Evolutionary conservation across 1,140 invertebrate genomes (phyloP), one percentile per base, ranked within the genome.

Genomic region (Leptinotarsa defecta): DNA sequence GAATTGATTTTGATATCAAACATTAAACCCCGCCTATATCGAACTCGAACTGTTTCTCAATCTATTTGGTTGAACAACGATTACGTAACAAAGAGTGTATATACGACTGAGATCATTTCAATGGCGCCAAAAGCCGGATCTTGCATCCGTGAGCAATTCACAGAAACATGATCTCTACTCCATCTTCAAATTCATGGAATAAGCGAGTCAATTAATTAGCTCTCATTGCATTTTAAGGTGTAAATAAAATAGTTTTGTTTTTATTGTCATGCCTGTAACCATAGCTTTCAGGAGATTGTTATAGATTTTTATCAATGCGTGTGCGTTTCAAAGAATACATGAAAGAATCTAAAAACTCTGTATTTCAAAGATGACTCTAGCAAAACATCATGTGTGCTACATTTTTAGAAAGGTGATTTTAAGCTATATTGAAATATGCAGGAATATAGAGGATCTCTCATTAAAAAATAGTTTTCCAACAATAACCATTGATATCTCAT

Each of bases 111-210:
- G 34, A 52, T 70, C 68, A 70, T 70, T 49, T 52, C 2, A n/a
- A 4, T 52, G 68, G 68, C 68, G 68, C 68, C 68, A 70, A n/a
- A 13, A 70, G 68, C 68, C 68, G 68, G 68, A 70, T 70, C 48
- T 52, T 20, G 48, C 19, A 67, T 15, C 24, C 15, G 5, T 57
- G 15, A 57, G 15, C 4, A 57, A 15, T 15, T 57, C n/a, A 57
- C n/a, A 43, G 52, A 15, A 57, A 57, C 52, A 15, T 19, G 52
- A 57, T 57, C 52, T 19, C 6, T 57, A 57, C 52, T 57, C 52
- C 52, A 57, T 57, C 13, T 19, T 57, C 52, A 19, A 57, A 57
- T 57, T 57, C 52, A 17, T 57, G n/a, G 52, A 57, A 57, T 57
- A n/a, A 57, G 8, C 34, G 34, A 43, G 34, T 11, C 34, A 17